Conservation (phyloP, 2,113 vertebrate species). For the Pachycephala philippinensis region DNA sequence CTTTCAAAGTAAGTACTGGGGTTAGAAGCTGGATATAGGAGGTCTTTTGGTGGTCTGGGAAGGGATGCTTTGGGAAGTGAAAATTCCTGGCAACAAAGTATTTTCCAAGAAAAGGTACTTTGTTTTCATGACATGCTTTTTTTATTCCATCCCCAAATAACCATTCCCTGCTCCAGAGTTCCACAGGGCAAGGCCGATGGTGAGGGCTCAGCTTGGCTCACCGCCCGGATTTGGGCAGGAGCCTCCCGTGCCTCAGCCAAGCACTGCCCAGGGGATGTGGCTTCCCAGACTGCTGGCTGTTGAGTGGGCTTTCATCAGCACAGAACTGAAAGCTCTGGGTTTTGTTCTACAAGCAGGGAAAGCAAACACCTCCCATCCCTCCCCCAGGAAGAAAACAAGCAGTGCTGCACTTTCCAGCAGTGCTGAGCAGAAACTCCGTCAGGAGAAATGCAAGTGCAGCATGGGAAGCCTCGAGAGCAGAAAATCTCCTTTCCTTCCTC, state of each 20-base stretch:
- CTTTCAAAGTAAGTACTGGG: neutral
- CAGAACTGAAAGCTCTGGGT: neutral
- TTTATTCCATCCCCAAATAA: neutral
- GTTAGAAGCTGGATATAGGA: neutral
- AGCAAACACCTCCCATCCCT: neutral
- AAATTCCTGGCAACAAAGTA: neutral
- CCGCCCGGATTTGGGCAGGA: fast-evolving
- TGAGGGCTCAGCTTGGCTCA: neutral
- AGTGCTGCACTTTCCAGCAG: neutral
- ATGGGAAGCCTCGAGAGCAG: fast-evolving
- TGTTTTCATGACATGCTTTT: neutral
- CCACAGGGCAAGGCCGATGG: fast-evolving
- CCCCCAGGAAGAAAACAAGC: neutral
- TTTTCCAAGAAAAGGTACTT: neutral
- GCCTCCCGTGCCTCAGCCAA: neutral
- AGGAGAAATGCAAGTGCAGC: fast-evolving
- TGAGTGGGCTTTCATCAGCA: too few species aligned
- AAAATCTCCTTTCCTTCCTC: neutral
- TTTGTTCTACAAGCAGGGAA: neutral
- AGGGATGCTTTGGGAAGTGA: neutral
- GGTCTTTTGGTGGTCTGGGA: neutral
- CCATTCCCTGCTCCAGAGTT: neutral
- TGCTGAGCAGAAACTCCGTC: neutral
- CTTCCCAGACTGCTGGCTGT: neutral
- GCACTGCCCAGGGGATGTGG: neutral